phyloP scores from a whole-genome alignment of 2,113 vertebrate species.

The Anguilla rostrata region DNA sequence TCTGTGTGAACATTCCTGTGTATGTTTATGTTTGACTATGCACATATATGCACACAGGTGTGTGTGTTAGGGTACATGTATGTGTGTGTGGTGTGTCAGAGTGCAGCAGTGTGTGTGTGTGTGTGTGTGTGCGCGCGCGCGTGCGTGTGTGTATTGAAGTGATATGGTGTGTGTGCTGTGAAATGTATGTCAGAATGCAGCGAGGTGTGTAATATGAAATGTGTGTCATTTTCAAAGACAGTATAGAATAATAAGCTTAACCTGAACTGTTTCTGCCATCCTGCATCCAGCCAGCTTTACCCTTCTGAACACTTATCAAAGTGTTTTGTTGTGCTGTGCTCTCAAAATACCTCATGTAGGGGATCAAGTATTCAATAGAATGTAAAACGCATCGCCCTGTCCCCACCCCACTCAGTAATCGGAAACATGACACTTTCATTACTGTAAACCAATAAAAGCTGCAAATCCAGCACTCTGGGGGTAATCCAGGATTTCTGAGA shows the following conservation, averaged over 20 bases:
- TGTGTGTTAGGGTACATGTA: background rate
- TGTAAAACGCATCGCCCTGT: slow-evolving; percentile 39
- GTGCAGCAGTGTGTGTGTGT: slow-evolving; percentile 66
- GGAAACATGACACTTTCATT: slow-evolving; percentile 50
- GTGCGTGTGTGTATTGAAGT: background rate
- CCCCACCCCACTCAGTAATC: slow-evolving; percentile 37
- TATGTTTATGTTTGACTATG: background rate
- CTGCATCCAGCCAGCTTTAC: slow-evolving; percentile 35
- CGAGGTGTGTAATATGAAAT: slow-evolving; percentile 17
- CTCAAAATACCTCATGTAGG: slow-evolving; percentile 34
- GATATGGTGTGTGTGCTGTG: slow-evolving; percentile 4
- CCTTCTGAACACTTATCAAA: slow-evolving; percentile 35
- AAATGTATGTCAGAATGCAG: background rate
- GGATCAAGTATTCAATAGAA: slow-evolving; percentile 49
- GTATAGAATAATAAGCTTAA: slow-evolving; percentile 55
- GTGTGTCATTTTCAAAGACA: slow-evolving; percentile 23
- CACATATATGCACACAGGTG: background rate
- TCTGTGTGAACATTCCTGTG: background rate
- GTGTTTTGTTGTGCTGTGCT: slow-evolving; percentile 32
- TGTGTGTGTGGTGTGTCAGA: slow-evolving; percentile 23
- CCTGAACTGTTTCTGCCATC: slow-evolving; percentile 47
- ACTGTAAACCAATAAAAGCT: slow-evolving; percentile 41
- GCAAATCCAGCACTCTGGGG: slow-evolving; percentile 24
- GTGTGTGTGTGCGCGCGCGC: slow-evolving; percentile 10
- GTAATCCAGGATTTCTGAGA: slow-evolving; percentile 39